Conservation (phyloP, 2,797 vertebrate genomes). For the Cyclura pinguis region DNA sequence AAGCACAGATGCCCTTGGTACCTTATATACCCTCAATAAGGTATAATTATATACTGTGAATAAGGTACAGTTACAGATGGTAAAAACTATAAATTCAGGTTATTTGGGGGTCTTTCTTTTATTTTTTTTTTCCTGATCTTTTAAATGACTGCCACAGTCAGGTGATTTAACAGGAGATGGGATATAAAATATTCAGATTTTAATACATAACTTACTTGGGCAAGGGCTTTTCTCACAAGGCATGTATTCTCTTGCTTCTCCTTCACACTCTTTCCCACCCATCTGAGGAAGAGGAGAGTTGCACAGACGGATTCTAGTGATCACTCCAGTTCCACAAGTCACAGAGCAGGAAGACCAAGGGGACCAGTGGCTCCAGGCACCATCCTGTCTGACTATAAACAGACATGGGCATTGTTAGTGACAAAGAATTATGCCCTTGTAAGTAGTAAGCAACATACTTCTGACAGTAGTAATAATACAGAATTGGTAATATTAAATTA, state of each 20-base stretch:
- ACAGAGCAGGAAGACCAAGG: constrained; percentile 99
- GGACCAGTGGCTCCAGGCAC: constrained; percentile 99
- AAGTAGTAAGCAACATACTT: constrained; percentile 7
- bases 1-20: neutral
- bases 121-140: constrained; percentile 37
- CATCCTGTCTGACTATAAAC: constrained; percentile 93
- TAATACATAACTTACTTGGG: constrained; percentile 86
- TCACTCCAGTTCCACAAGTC: constrained; percentile 92
- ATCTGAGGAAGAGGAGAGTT: constrained; percentile 98
- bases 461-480: neutral
- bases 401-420: constrained; percentile 25
- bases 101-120: neutral
- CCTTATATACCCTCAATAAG: neutral
- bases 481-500: neutral
- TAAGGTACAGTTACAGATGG: too few relatives aligned
- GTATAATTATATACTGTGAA: too few relatives aligned
- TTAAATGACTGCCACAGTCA: neutral
- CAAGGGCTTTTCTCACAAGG: constrained; percentile 89
- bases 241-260: constrained; percentile 93
- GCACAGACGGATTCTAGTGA: constrained; percentile 97
- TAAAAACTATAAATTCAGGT: neutral
- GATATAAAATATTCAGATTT: neutral
- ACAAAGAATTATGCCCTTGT: neutral
- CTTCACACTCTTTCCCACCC: constrained; percentile 92
- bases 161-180: neutral